Evolutionary conservation across 1,140 invertebrate genomes (phyloP).

Genomic region (Chrysomallon squamiferum): DNA sequence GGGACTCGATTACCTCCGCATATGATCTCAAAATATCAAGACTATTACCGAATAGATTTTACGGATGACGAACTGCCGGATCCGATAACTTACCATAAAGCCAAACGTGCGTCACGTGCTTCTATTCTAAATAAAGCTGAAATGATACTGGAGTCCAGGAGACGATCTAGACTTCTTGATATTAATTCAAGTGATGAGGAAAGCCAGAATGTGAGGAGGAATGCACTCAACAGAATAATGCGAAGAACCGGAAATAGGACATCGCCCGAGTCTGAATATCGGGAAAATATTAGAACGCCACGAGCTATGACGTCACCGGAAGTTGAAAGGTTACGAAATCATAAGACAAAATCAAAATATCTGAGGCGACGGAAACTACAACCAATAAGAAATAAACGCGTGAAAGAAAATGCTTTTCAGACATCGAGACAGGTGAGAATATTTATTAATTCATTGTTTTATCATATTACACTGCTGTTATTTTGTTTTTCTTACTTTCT

Average conservation of each 20-base stretch:
- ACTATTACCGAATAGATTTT: background rate
- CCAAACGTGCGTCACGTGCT: background rate
- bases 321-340: background rate
- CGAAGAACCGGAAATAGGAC: background rate
- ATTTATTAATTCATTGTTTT: too few species aligned
- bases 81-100: background rate
- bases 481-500: too few species aligned
- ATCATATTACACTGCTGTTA: too few species aligned
- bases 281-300: background rate
- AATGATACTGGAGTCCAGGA: background rate
- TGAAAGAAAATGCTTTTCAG: too few species aligned
- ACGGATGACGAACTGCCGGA: background rate
- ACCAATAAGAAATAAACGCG: too few species aligned
- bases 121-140: slow-evolving; percentile 1
- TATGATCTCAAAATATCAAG: background rate
- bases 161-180: background rate
- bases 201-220: background rate
- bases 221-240: background rate
- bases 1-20: too few species aligned
- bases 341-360: too few species aligned
- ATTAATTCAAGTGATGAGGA: background rate
- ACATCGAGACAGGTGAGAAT: too few species aligned
- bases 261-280: background rate
- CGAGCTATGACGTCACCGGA: background rate
- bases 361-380: too few species aligned